Base-by-base conservation (phyloP, 1,140 invertebrate genomes). In the Lucilia sericata region DNA sequence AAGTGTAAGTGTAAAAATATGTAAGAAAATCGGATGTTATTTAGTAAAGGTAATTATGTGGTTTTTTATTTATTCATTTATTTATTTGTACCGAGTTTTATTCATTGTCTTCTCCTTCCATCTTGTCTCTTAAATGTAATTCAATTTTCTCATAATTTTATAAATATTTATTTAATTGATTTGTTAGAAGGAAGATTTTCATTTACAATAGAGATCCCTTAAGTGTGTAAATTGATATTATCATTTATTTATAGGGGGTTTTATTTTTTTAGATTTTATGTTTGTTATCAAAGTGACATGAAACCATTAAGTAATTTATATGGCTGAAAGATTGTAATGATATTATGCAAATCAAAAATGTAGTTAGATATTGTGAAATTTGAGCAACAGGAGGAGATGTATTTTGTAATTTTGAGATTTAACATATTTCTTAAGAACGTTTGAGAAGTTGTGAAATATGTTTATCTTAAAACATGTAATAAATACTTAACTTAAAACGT, bases 61-160 rank as follows among this genome's bases (percentile, higher is more conserved):
- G 55, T 60, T 60, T 60, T 60, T 60, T 60, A 60, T 60, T 60
- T 60, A 60, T 60, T 60, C 55, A 60, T 60, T 60, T 60, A 60
- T 60, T 60, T 60, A 60, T 60, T 60, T 8, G 55, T 17, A 14
- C 55, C n/a, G 14, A 12, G 13, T 60, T 60, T 60, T 60, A 2
- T 60, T 60, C 55, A 30, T 30, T 60, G 5, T 17, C 4, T 60
- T 60, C 42, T 42, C 42, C 2, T 42, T 42, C 42, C 10, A 42
- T 10, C 5, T 42, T 42, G 42, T 42, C 2, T 42, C 42, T 42
- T 42, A 42, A 42, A 42, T 42, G 42, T 60, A n/a, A n/a, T 17
- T 60, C 55, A 60, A 60, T 60, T 60, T n/a, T 2, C 14, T 60
- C n/a, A n/a, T 60, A 60, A 60, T 60, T 60, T 60, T 17, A 60